A percentile compares a stretch with the other conserved stretches of the same genome.
Conservation (phyloP, 2,113 vertebrate genomes). For the Desmodus rotundus region DNA sequence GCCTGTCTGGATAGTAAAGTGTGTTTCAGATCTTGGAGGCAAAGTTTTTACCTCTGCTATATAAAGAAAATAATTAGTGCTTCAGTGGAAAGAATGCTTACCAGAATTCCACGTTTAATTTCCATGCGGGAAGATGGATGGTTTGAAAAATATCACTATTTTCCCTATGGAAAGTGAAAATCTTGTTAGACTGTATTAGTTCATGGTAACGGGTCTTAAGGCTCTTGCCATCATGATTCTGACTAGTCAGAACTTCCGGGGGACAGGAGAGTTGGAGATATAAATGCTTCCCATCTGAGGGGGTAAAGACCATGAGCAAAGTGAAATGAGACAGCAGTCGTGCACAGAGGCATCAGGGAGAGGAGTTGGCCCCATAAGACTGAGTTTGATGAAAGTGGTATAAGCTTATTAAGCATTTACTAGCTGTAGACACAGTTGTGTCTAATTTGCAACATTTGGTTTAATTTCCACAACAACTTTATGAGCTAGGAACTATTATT, state of each 20-base stretch:
- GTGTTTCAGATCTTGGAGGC: not conserved
- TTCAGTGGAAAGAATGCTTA: not conserved
- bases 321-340: not conserved
- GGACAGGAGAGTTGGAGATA: not conserved
- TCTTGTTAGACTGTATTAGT: not conserved
- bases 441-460: not conserved
- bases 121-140: not conserved
- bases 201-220: not conserved
- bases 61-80: not conserved
- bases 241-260: conserved; percentile 12
- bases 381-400: not conserved
- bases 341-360: not conserved
- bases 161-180: conserved; percentile 31
- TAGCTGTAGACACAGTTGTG: not conserved
- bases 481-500: not conserved
- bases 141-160: not conserved
- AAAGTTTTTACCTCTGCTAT: not conserved
- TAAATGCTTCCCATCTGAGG: not conserved
- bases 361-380: not conserved
- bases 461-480: not conserved
- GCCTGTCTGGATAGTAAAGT: not conserved
- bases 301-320: not conserved
- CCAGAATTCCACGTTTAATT: not conserved
- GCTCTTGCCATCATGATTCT: not conserved
- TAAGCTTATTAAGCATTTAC: not conserved